These are phyloP conservation scores for Caenorhabditis afra DNA, from an alignment of 2,888 invertebrate genomes.

Conservation along the genomic window DNA sequence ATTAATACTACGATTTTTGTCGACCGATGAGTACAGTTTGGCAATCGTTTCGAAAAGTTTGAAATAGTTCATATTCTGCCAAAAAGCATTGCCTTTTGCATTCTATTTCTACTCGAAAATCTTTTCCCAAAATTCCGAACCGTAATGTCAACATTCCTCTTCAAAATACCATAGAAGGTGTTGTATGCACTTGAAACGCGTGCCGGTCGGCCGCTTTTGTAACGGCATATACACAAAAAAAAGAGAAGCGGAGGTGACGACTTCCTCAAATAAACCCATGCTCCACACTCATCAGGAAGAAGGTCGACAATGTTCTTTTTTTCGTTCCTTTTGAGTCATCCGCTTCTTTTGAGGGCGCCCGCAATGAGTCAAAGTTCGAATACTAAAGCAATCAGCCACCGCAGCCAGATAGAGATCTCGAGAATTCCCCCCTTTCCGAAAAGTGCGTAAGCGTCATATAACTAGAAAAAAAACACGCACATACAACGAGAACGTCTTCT, in stretches of 20 bases:
- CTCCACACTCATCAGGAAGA: background rate
- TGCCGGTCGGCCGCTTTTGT: conserved; percentile 3
- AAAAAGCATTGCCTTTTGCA: too few relatives aligned
- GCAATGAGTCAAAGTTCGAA: conserved; percentile 32
- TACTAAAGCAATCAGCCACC: background rate
- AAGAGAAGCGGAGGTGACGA: too few relatives aligned
- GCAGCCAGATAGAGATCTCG: conserved; percentile 30
- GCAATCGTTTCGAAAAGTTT: background rate
- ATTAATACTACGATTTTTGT: background rate
- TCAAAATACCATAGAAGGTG: conserved; percentile 51
- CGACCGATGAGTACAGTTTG: too few relatives aligned
- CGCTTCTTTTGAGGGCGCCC: conserved; percentile 12
- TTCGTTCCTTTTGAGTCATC: conserved; percentile 7
- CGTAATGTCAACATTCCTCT: conserved; percentile 39
- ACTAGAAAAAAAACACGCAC: too few relatives aligned
- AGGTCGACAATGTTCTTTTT: background rate
- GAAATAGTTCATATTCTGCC: too few relatives aligned
- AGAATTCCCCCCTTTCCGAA: conserved; percentile 6
- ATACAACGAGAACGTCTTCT: conserved; percentile 27
- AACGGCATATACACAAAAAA: conserved; percentile 24
- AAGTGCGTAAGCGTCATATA: conserved; percentile 31
- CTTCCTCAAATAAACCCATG: too few relatives aligned
- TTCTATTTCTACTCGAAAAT: too few relatives aligned
- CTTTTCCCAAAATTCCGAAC: conserved; percentile 20
- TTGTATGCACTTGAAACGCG: conserved; percentile 46